Conservation (phyloP, 2,113 vertebrate genomes). For the Eleginops maclovinus region DNA sequence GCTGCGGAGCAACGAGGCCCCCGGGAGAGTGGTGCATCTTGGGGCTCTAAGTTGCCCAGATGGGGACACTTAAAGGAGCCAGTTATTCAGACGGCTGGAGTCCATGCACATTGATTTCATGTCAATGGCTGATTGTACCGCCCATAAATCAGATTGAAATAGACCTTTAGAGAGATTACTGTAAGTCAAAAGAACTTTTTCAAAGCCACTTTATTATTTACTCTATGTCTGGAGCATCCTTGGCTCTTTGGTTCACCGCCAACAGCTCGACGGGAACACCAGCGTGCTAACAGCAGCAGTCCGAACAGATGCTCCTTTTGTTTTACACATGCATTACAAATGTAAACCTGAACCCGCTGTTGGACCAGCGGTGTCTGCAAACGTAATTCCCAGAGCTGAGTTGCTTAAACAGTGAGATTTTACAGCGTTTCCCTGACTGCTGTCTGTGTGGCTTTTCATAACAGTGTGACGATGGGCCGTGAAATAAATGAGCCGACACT, state of each 20-base stretch:
- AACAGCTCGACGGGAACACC: background rate
- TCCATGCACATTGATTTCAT: slow-evolving; percentile 28
- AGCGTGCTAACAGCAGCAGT: background rate
- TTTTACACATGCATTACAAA: background rate
- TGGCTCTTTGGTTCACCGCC: background rate
- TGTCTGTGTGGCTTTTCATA: background rate
- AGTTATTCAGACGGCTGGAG: too few relatives aligned
- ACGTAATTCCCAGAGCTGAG: background rate
- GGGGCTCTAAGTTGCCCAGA: slow-evolving; percentile 44
- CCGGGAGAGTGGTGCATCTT: slow-evolving; percentile 49
- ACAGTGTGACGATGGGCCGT: background rate
- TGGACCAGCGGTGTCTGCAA: background rate
- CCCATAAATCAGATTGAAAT: background rate
- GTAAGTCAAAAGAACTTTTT: background rate
- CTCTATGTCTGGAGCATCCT: background rate
- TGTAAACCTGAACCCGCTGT: background rate
- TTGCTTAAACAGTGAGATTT: background rate
- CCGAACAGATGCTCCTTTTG: background rate
- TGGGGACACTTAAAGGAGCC: slow-evolving; percentile 59
- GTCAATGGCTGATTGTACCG: slow-evolving; percentile 2
- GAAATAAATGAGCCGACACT: background rate
- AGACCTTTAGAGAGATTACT: background rate
- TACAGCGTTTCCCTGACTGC: background rate
- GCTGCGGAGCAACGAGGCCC: slow-evolving; percentile 45
- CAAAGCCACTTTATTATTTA: background rate